Evolutionary conservation across 2,113 vertebrate species (phyloP).

Genomic region (Neoarius graeffei): DNA sequence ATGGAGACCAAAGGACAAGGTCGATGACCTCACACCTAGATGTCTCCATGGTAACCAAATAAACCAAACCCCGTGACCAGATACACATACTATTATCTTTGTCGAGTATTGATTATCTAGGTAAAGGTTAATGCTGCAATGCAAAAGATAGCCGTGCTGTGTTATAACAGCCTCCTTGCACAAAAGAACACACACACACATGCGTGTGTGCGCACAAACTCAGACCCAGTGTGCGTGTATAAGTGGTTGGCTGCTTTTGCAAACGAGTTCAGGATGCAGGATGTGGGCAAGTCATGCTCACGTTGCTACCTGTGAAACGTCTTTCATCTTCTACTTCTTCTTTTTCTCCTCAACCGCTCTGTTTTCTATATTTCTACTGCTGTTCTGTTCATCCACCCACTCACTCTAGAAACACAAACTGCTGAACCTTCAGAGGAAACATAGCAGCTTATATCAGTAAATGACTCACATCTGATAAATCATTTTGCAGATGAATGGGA

Average conservation of each 20-base stretch:
- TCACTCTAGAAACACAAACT: not conserved
- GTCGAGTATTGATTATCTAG: not conserved
- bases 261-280: slow-evolving; percentile 57
- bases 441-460: not conserved
- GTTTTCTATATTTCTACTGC: not conserved
- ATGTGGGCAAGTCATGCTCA: slow-evolving; percentile 64
- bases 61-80: not conserved
- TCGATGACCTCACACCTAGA: not conserved
- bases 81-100: not conserved
- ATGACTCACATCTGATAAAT: slow-evolving; percentile 6
- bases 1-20: not conserved
- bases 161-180: not conserved
- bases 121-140: not conserved
- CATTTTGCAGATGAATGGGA: not conserved
- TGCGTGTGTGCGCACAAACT: not conserved
- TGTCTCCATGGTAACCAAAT: slow-evolving; percentile 26
- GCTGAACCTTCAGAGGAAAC: slow-evolving; percentile 9
- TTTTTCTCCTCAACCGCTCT: not conserved
- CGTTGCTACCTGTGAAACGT: slow-evolving; percentile 49
- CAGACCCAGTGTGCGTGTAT: not conserved
- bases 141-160: not conserved
- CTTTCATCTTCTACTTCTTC: slow-evolving; percentile 54
- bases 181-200: not conserved
- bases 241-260: slow-evolving; percentile 24
- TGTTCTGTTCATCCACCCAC: slow-evolving; percentile 14